Evolutionary conservation across 1,140 invertebrate genomes (phyloP), one percentile per base, ranked within the genome.

Genomic region (Scaptomyza graminum): DNA sequence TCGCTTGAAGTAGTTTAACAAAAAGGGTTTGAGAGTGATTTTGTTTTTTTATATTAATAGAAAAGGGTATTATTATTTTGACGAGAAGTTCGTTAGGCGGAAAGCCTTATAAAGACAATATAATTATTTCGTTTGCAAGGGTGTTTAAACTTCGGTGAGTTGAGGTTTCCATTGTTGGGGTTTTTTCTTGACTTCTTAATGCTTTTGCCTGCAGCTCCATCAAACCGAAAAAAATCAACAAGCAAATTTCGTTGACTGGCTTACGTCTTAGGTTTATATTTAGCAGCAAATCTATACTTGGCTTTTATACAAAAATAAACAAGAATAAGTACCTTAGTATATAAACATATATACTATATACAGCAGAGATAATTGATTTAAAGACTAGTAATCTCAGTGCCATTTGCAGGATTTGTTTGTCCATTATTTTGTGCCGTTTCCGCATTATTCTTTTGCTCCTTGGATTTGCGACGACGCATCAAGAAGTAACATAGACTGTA

Each of bases 321-420:
- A 34, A 11, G 7, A 9, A 34, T 2, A 37, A 37, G 34, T 60
- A 49, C 57, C 13, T 49, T 51, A 37, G 49, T 28, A 47, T 13
- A 74, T 47, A n/a, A n/a, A 47, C 13, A 70, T 63, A 61, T 66
- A 51, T 71, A 74, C 31, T 63, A 64, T 66, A 52, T 71, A 74
- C 31, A 49, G 37, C 28, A 28, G 15, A 39, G 18, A 6, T 52
- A 52, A 54, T 65, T 65, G 52, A 9, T 31, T 73, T 76, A 90
- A 15, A 90, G 88, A 90, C 88, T 90, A 88, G 88, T 90, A 43
- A 90, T 89, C 68, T 90, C 88, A 37, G 64, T 84, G 66, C 82
- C 88, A 31, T 46, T 57, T n/a, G 41, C 22, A 43, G 83, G 68
- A 52, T 66, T 74, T n/a, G 70, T 55, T 9, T 63, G 62, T 11